Evolutionary conservation across 2,797 vertebrate genomes (phyloP).

Genomic region (Nyctibius grandis): DNA sequence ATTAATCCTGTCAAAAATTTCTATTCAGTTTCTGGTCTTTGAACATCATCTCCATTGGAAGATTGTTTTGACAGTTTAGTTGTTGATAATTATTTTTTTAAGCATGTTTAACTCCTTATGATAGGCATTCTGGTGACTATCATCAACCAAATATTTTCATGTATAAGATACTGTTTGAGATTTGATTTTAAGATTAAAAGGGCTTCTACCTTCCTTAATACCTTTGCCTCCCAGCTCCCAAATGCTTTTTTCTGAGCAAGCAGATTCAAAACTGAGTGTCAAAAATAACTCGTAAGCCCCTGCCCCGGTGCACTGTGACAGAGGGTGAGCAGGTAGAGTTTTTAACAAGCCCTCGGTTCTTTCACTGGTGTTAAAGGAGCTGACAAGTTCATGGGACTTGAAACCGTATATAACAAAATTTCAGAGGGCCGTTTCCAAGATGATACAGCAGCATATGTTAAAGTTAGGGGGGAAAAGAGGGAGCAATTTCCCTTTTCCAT

Average conservation of each 20-base stretch:
- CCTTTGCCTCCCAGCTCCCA: background rate
- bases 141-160: background rate
- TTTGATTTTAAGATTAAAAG: background rate
- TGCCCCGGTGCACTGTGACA: rapidly evolving
- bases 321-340: background rate
- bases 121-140: background rate
- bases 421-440: background rate
- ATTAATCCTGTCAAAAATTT: background rate
- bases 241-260: background rate
- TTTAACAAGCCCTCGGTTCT: background rate
- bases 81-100: background rate
- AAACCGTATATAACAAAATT: background rate
- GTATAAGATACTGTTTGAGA: background rate
- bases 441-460: rapidly evolving
- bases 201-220: background rate
- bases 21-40: background rate
- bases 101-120: background rate
- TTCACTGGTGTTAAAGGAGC: background rate
- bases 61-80: background rate
- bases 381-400: background rate
- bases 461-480: background rate
- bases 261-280: background rate
- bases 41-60: background rate
- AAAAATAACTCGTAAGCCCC: background rate
- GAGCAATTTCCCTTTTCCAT: background rate